phyloP scores from a whole-genome alignment of 2,888 invertebrate genomes.

The Dolichomitus sp. region DNA sequence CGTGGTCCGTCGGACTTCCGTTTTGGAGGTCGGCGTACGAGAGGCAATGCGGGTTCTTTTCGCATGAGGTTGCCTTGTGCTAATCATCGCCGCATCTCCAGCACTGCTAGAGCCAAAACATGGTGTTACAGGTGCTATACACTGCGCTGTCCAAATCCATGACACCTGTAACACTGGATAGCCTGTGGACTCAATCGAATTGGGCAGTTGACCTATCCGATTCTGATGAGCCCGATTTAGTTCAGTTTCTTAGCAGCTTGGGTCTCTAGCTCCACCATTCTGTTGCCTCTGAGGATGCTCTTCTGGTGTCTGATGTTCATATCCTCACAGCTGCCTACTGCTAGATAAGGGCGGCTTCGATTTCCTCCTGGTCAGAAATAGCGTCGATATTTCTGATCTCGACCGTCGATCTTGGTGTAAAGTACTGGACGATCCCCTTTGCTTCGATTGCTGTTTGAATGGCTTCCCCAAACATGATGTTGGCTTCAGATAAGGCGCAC shows the following conservation, averaged over 20 bases:
- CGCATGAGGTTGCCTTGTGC: background rate
- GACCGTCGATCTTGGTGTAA: conserved; percentile 26
- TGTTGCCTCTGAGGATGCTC: too few species aligned
- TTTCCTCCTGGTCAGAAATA: background rate
- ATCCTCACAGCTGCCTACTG: background rate
- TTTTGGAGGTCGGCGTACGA: background rate
- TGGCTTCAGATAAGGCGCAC: conserved; percentile 8
- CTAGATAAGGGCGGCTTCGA: conserved; percentile 33
- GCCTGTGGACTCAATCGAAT: too few species aligned
- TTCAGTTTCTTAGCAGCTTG: too few species aligned
- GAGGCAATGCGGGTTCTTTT: background rate
- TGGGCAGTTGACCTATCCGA: too few species aligned
- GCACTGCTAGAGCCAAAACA: background rate
- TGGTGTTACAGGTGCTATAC: background rate
- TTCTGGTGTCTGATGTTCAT: too few species aligned
- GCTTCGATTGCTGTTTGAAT: conserved; percentile 7
- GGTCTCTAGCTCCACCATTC: too few species aligned
- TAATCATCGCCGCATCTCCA: conserved; percentile 6
- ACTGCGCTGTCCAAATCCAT: background rate
- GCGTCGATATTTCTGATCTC: background rate
- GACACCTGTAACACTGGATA: too few species aligned
- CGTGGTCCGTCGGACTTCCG: background rate
- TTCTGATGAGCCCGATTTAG: too few species aligned
- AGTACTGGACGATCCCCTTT: conserved; percentile 5
- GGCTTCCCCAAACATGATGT: conserved; percentile 4